Base-by-base conservation (phyloP, 2,888 invertebrate species). In the Scelioninae gen. 2 region DNA sequence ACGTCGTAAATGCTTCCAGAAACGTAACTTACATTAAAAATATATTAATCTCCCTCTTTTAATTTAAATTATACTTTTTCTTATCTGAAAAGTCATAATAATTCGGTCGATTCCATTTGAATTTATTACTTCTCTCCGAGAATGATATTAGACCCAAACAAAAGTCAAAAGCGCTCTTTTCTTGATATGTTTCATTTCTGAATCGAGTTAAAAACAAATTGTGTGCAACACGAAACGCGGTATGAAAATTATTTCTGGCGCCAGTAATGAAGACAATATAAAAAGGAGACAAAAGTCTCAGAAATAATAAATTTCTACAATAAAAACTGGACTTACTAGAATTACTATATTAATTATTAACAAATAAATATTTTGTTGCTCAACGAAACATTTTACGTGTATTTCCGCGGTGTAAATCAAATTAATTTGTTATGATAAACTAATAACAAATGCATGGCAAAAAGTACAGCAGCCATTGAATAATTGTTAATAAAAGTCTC, bases 11-110 rank as follows among this genome's bases (percentile, higher is more conserved):
- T n/a, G n/a, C n/a, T n/a, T n/a, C n/a, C n/a, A n/a, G n/a, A n/a
- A n/a, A n/a, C n/a, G n/a, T n/a, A n/a, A n/a, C n/a, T n/a, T n/a
- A n/a, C n/a, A n/a, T n/a, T n/a, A n/a, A n/a, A n/a, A n/a, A n/a
- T n/a, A n/a, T n/a, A n/a, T n/a, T n/a, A n/a, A n/a, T 61, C 9
- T 35, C 37, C 7, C 37, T 15, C 11, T 13, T 10, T 39, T 50
- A 13, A 31, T 18, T 61, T 50, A 19, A 50, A 50, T 50, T 70
- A 70, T 61, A 37, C 55, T 16, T 39, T 48, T 35, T 15, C 33
- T 70, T 70, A 70, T 70, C 70, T 71, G 19, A 41, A 63, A 55
- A 55, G 55, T 55, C 63, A 33, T 52, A 71, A 70, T 69, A 70
- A 61, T 48, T 57, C 37, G 55, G 43, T 41, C 55, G 61, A 41